phyloP scores from a whole-genome alignment of 2,113 vertebrate species.

The Anhinga anhinga region DNA sequence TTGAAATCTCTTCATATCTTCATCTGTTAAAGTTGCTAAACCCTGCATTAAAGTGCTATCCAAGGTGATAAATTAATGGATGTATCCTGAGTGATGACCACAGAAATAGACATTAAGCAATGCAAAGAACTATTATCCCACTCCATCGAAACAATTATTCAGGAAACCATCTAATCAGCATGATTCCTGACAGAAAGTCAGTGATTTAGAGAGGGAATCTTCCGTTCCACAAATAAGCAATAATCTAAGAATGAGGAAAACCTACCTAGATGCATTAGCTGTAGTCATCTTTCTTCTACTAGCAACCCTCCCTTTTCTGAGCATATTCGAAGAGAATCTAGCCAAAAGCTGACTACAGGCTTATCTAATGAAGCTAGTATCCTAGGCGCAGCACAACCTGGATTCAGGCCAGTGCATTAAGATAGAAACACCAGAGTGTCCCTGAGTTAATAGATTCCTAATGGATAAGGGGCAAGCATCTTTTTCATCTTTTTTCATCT shows the following conservation, averaged over 20 bases:
- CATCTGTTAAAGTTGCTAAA: neutral
- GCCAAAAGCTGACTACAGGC: conserved; percentile 51
- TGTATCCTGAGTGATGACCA: conserved; percentile 7
- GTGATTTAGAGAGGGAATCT: conserved; percentile 14
- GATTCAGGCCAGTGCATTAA: conserved; percentile 5
- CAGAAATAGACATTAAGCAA: neutral
- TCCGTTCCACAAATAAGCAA: conserved; percentile 36
- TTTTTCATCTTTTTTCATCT: neutral
- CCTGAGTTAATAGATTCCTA: conserved; percentile 10
- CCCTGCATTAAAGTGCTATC: conserved; percentile 5
- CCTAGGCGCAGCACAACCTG: conserved; percentile 6
- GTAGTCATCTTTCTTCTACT: neutral
- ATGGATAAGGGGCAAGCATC: neutral
- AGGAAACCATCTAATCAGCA: conserved; percentile 5
- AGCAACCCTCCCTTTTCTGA: neutral
- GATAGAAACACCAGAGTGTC: conserved; percentile 5
- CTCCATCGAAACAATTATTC: neutral
- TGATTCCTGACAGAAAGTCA: neutral
- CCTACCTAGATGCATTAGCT: conserved; percentile 8
- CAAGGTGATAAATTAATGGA: conserved; percentile 13
- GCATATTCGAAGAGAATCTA: neutral
- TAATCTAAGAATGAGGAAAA: conserved; percentile 7
- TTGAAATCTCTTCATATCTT: conserved; percentile 6
- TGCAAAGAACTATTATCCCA: conserved; percentile 8
- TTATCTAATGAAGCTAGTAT: conserved; percentile 21